Conservation (phyloP, 2,888 invertebrate genomes). For the Cremastinae sp. region DNA sequence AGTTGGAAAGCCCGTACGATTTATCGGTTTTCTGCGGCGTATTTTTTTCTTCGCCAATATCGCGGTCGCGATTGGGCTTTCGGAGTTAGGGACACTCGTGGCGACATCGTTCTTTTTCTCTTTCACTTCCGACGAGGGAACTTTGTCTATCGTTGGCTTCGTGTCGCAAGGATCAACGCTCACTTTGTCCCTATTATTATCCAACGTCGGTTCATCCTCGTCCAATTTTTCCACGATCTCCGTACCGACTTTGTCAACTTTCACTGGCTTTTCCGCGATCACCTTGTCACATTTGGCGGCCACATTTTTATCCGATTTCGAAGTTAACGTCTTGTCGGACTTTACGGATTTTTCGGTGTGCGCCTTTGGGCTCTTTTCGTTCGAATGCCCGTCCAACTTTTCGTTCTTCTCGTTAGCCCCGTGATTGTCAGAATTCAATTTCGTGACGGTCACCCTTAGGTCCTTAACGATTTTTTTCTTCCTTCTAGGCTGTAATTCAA, state of each 20-base stretch:
- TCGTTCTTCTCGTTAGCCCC: constrained; percentile 69
- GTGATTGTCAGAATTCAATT: constrained; percentile 70
- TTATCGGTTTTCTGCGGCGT: constrained; percentile 88
- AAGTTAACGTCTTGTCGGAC: constrained; percentile 67
- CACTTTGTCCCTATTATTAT: constrained; percentile 74
- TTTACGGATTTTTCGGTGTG: constrained; percentile 65
- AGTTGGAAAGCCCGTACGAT: constrained; percentile 93
- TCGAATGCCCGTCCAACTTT: constrained; percentile 47
- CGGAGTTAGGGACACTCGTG: constrained; percentile 62
- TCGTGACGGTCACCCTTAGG: constrained; percentile 77
- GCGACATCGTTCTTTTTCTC: constrained; percentile 45
- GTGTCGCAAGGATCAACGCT: constrained; percentile 75
- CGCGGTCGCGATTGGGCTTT: constrained; percentile 63
- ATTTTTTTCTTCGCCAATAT: constrained; percentile 81
- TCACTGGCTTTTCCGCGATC: constrained; percentile 78
- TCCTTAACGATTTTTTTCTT: constrained; percentile 79
- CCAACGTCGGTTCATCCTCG: constrained; percentile 80
- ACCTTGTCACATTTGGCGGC: constrained; percentile 81
- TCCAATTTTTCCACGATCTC: constrained; percentile 72
- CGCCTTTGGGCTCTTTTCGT: constrained; percentile 64
- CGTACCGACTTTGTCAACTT: constrained; percentile 72
- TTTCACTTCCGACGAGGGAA: constrained; percentile 30
- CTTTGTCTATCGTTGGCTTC: constrained; percentile 44
- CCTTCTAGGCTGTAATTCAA: constrained; percentile 74
- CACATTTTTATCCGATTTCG: constrained; percentile 80